Evolutionary conservation across 2,113 vertebrate species (phyloP).

Genomic region (Perca fluviatilis): DNA sequence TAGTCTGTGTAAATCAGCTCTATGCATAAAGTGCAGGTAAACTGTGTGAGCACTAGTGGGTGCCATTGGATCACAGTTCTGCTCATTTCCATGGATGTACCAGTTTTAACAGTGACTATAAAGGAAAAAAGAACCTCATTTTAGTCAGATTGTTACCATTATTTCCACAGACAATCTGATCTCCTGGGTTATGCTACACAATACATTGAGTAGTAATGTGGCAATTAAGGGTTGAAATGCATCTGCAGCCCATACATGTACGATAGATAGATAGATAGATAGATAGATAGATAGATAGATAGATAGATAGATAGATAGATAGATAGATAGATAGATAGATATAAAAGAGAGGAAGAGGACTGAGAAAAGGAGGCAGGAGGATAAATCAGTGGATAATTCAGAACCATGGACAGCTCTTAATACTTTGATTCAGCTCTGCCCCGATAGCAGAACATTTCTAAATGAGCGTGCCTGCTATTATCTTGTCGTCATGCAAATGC

Average conservation of each 20-base stretch:
- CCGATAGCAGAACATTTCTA: conserved; percentile 35
- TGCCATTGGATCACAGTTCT: conserved; percentile 55
- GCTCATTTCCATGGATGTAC: neutral
- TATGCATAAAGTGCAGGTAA: neutral
- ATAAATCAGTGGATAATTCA: conserved; percentile 31
- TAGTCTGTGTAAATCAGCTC: neutral
- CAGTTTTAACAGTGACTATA: neutral
- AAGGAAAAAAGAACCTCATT: neutral
- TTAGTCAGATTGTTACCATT: conserved; percentile 28
- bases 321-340: conserved; percentile 22
- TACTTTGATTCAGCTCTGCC: conserved; percentile 33
- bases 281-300: conserved; percentile 4
- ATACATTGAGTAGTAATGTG: conserved; percentile 8
- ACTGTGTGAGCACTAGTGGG: conserved; percentile 71
- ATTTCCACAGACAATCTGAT: conserved; percentile 31
- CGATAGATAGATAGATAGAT: neutral
- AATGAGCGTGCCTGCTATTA: conserved; percentile 45
- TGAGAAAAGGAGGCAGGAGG: neutral
- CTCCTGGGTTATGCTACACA: conserved; percentile 4
- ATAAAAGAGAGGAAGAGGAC: neutral
- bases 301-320: conserved; percentile 7
- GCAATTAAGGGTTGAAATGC: conserved; percentile 1
- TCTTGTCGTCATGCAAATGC: conserved; percentile 40
- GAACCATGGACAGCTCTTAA: conserved; percentile 35
- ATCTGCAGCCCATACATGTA: conserved; percentile 11